These are phyloP conservation scores for Actinemys pallida DNA, from an alignment of 2,113 vertebrate species.

Conservation along the genomic window DNA sequence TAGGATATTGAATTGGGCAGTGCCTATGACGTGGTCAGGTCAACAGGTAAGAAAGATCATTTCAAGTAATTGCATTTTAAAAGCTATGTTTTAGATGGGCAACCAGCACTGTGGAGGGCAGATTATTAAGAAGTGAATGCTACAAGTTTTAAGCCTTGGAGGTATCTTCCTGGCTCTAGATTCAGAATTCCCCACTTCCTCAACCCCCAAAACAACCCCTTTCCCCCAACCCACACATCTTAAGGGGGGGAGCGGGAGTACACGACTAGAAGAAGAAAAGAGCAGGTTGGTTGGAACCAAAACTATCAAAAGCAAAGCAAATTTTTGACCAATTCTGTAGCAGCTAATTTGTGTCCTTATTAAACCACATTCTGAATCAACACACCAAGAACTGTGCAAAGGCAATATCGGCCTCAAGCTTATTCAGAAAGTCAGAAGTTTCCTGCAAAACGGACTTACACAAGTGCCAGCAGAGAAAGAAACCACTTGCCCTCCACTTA, in stretches of 20 bases:
- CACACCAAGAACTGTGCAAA: not conserved
- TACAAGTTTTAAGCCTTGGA: not conserved
- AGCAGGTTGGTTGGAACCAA: slow-evolving; percentile 11
- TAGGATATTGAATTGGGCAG: not conserved
- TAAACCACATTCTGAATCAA: not conserved
- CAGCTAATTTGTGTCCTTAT: not conserved
- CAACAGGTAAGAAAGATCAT: not conserved
- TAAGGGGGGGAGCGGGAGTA: not conserved
- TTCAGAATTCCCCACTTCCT: not conserved
- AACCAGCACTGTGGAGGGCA: not conserved
- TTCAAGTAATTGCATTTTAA: not conserved
- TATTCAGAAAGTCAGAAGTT: not conserved
- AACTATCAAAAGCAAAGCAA: not conserved
- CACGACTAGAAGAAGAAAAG: not conserved
- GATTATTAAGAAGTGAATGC: not conserved
- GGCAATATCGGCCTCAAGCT: not conserved
- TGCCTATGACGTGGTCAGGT: not conserved
- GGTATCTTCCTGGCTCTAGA: accelerated
- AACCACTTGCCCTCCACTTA: not conserved
- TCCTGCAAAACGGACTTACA: not conserved
- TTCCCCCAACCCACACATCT: not conserved
- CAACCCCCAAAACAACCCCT: not conserved
- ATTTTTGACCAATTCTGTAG: not conserved
- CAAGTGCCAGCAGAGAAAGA: not conserved
- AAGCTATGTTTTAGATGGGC: not conserved